These are phyloP conservation scores for Dolichallabes microphthalmus DNA, from an alignment of 2,113 vertebrate species.

Conservation along the genomic window DNA sequence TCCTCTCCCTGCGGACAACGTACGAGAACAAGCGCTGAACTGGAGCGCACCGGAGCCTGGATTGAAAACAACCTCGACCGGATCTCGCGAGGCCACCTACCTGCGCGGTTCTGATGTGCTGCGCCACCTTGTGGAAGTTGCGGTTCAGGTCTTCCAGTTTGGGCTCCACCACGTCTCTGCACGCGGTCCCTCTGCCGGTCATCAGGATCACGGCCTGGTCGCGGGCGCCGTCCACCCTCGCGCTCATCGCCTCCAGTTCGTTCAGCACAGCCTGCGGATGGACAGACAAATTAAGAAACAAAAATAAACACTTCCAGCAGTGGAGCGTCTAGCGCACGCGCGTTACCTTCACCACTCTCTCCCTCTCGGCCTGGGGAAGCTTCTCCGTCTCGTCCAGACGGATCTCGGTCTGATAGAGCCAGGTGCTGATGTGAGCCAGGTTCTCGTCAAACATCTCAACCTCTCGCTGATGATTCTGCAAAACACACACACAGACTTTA, in stretches of 20 bases:
- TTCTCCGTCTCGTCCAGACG: constrained; percentile 91
- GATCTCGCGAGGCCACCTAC: constrained; percentile 58
- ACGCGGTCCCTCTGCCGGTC: constrained; percentile 82
- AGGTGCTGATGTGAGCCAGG: constrained; percentile 96
- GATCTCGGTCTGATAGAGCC: constrained; percentile 96
- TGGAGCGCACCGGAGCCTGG: too few relatives aligned
- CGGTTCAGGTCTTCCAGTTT: constrained; percentile 89
- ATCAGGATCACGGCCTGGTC: constrained; percentile 88
- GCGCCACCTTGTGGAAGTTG: constrained; percentile 93
- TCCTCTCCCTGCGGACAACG: constrained; percentile 38
- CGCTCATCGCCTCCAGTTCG: constrained; percentile 82
- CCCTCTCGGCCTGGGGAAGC: constrained; percentile 78
- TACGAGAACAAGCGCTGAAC: not conserved
- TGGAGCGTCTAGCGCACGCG: not conserved
- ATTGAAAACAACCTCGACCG: too few relatives aligned
- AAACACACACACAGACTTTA: not conserved
- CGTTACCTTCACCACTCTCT: constrained; percentile 84
- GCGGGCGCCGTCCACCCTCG: constrained; percentile 84
- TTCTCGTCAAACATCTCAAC: constrained; percentile 96
- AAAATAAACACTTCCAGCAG: not conserved
- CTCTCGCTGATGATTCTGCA: constrained; percentile 88
- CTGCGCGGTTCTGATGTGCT: constrained; percentile 86
- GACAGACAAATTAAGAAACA: not conserved
- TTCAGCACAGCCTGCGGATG: constrained; percentile 76
- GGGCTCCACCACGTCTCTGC: constrained; percentile 87